Percentiles rank a stretch among this genome's conserved stretches.
phyloP scores from a whole-genome alignment of 1,140 invertebrate genomes.

The Vanessa tameamea region DNA sequence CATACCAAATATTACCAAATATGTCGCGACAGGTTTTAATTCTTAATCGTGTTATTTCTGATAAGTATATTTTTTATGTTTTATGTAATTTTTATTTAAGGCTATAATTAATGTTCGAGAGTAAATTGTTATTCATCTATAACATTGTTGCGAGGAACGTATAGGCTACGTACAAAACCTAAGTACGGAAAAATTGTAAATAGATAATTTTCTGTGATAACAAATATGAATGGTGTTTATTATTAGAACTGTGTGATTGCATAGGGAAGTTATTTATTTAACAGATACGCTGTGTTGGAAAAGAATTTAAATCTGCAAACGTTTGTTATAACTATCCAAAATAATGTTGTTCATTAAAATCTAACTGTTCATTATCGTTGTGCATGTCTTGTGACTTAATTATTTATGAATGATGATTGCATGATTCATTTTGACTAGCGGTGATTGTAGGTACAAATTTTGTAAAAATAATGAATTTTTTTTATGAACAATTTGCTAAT shows the following conservation, averaged over 20 bases:
- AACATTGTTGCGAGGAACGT: slow-evolving; percentile 69
- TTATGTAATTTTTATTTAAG: not conserved
- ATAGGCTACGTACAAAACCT: slow-evolving; percentile 73
- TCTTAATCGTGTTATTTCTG: not conserved
- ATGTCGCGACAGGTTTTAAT: too few species aligned
- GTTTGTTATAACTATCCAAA: slow-evolving; percentile 33
- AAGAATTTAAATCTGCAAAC: slow-evolving; percentile 41
- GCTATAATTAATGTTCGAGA: slow-evolving; percentile 46
- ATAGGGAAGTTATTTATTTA: slow-evolving; percentile 77
- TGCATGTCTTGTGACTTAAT: slow-evolving; percentile 47
- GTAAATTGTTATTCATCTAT: slow-evolving; percentile 56
- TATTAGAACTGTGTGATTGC: slow-evolving; percentile 81
- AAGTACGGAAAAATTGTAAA: slow-evolving; percentile 81
- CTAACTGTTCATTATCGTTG: slow-evolving; percentile 32
- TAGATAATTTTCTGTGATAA: slow-evolving; percentile 83
- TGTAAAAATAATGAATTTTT: slow-evolving; percentile 30
- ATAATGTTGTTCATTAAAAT: slow-evolving; percentile 23
- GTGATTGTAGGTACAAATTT: slow-evolving; percentile 40
- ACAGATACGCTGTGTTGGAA: slow-evolving; percentile 61
- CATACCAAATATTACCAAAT: too few species aligned
- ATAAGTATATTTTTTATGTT: not conserved
- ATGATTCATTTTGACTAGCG: slow-evolving; percentile 36
- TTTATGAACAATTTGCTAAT: slow-evolving; percentile 22
- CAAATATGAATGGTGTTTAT: slow-evolving; percentile 77
- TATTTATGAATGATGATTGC: slow-evolving; percentile 35